A percentile compares a stretch with the other conserved stretches of the same genome.
Evolutionary conservation across 2,113 vertebrate genomes (phyloP).

Genomic region (Pachypanchax playfairii): DNA sequence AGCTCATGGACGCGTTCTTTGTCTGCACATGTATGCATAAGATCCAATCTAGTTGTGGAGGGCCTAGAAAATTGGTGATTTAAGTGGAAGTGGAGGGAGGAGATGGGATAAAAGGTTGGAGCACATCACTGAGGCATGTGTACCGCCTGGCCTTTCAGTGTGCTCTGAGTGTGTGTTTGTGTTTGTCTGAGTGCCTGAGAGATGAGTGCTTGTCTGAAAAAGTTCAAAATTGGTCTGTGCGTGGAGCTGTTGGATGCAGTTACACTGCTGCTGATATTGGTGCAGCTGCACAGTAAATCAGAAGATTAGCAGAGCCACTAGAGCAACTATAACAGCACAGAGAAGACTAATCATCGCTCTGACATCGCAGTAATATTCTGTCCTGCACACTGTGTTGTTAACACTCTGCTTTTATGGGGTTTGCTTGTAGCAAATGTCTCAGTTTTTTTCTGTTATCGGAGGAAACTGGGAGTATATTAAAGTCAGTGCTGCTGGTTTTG

Average conservation of each 20-base stretch:
- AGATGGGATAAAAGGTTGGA: slow-evolving; percentile 74
- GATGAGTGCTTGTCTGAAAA: slow-evolving; percentile 23
- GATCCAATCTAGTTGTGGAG: slow-evolving; percentile 64
- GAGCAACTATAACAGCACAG: slow-evolving; percentile 31
- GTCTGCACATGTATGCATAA: slow-evolving; percentile 35
- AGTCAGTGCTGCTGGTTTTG: slow-evolving; percentile 9
- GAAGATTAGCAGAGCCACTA: slow-evolving; percentile 42
- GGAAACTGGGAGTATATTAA: slow-evolving; percentile 31
- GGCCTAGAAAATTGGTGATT: slow-evolving; percentile 68
- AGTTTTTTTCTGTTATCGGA: slow-evolving; percentile 15
- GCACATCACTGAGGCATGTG: slow-evolving; percentile 71
- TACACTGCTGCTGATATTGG: slow-evolving; percentile 44
- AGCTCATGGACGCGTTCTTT: slow-evolving; percentile 25
- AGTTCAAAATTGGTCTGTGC: slow-evolving; percentile 34
- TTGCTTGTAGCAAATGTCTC: slow-evolving; percentile 17
- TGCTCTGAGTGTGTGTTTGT: slow-evolving; percentile 16
- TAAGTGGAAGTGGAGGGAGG: slow-evolving; percentile 72
- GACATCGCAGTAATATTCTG: slow-evolving; percentile 41
- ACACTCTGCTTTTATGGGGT: slow-evolving; percentile 10
- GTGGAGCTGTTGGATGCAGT: slow-evolving; percentile 34
- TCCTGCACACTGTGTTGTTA: slow-evolving; percentile 20
- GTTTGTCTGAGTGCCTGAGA: slow-evolving; percentile 11
- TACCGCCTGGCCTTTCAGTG: slow-evolving; percentile 61
- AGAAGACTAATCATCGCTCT: slow-evolving; percentile 39
- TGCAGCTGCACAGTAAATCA: slow-evolving; percentile 56